These are phyloP conservation scores for Monochamus alternatus DNA, from an alignment of 2,888 invertebrate genomes.

Conservation along the genomic window DNA sequence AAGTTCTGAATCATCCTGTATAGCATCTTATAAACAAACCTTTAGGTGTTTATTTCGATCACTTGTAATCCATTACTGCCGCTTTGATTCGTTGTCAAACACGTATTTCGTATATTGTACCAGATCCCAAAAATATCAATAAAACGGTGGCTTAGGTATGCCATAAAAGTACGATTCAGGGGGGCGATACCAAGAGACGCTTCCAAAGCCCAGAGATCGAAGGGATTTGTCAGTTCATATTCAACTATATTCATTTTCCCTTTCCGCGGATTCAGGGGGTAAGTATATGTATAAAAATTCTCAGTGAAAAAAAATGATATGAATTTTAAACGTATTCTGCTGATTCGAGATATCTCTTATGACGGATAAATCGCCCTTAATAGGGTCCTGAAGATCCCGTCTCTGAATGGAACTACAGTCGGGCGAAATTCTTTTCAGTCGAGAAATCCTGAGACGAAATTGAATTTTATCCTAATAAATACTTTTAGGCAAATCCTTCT, in stretches of 20 bases:
- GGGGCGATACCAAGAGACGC: not conserved
- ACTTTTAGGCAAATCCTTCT: too few species aligned
- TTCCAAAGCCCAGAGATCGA: not conserved
- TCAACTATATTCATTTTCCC: slow-evolving; percentile 1
- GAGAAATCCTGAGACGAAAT: not conserved
- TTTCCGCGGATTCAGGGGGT: not conserved
- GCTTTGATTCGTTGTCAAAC: too few species aligned
- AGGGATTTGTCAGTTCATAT: slow-evolving; percentile 8
- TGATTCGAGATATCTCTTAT: slow-evolving; percentile 7
- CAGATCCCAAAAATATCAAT: too few species aligned
- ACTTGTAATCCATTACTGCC: too few species aligned
- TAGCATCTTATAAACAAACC: too few species aligned
- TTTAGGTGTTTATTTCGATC: too few species aligned
- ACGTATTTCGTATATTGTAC: too few species aligned
- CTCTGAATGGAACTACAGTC: not conserved
- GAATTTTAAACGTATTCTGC: slow-evolving; percentile 15
- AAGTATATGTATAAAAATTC: not conserved
- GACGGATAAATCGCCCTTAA: slow-evolving; percentile 25
- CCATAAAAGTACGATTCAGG: too few species aligned
- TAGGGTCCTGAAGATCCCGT: slow-evolving; percentile 16
- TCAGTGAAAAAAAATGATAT: slow-evolving; percentile 6
- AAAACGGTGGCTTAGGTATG: too few species aligned
- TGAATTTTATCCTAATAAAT: too few species aligned
- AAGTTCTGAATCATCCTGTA: too few species aligned
- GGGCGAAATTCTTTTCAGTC: not conserved